Evolutionary conservation across 2,113 vertebrate genomes (phyloP), one percentile per base, ranked within the genome.

Genomic region (Ondatra zibethicus): DNA sequence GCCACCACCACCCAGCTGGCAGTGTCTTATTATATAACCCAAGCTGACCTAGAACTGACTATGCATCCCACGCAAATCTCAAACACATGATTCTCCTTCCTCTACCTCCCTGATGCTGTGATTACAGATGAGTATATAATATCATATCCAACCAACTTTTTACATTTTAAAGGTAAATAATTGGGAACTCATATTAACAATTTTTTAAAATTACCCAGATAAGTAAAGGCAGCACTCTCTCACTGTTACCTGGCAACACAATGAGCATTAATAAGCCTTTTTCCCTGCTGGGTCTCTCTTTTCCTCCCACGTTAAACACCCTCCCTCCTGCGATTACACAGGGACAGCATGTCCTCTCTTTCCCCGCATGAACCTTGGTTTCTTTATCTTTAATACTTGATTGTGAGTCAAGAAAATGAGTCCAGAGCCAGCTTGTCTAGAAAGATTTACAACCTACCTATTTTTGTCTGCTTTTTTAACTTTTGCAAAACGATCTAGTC

Each of bases 341-440:
- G 58, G 29, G 36, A 23, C 23, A 36, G 1, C 12, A 39, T 42
- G 1, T 9, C 42, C 61, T 39, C 27, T 63, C 16, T 61, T 86
- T 63, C n/a, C 80, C 89, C 68, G 5, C 12, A 50, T 66, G 13
- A 27, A 29, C 47, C 39, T 84, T 68, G 7, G 7, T 72, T 47
- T 76, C 47, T 80, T 87, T 55, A 82, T 45, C 50, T 91, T 58
- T 55, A 80, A 68, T 14, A 39, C 17, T 70, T 21, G 14, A 82
- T 61, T 88, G n/a, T 88, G 33, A 13, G 45, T 92, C 8, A 16
- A 95, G 91, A 82, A 66, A 52, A 95, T 94, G 21, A 73, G 27
- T 33, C 17, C 50, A 90, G 68, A 93, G 42, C 14, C 23, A 25
- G 86, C 33, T 29, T 33, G 39, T 88, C 73, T 91, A 81, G 77